phyloP scores from a whole-genome alignment of 2,113 vertebrate genomes.

The Gambusia holbrooki region DNA sequence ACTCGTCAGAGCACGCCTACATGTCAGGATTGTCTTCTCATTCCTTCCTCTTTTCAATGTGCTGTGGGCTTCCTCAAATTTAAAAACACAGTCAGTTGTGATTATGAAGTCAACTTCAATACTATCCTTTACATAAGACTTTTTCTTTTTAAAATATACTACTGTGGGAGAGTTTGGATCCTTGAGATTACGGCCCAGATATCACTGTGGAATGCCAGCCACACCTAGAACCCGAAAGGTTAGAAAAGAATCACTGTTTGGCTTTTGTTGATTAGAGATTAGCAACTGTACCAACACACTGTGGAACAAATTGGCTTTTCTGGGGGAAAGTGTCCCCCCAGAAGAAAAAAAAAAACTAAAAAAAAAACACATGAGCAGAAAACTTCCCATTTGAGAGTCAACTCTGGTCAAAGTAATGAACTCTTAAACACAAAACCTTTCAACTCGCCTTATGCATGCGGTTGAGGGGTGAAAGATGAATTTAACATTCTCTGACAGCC shows the following conservation, averaged over 20 bases:
- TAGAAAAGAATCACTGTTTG: slow-evolving; percentile 26
- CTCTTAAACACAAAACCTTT: slow-evolving; percentile 3
- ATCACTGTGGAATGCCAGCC: not conserved
- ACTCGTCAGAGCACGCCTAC: slow-evolving; percentile 11
- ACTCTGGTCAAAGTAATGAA: not conserved
- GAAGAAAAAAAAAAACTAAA: slow-evolving; percentile 11
- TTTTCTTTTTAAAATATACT: too few relatives aligned
- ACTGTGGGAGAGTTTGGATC: too few relatives aligned
- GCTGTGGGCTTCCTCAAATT: slow-evolving; percentile 22
- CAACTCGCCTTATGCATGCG: not conserved
- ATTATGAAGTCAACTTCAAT: slow-evolving; percentile 30
- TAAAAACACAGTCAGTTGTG: slow-evolving; percentile 1
- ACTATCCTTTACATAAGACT: not conserved
- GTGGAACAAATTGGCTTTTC: too few relatives aligned
- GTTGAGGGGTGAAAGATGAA: slow-evolving; percentile 30
- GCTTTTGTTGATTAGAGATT: slow-evolving; percentile 10
- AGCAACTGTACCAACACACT: slow-evolving; percentile 5
- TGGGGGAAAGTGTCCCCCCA: not conserved
- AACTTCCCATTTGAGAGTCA: not conserved
- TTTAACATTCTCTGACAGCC: slow-evolving; percentile 60
- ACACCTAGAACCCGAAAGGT: not conserved
- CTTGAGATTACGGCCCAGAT: not conserved
- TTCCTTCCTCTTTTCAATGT: not conserved
- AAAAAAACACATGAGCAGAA: slow-evolving; percentile 5
- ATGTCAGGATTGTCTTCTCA: slow-evolving; percentile 5